A percentile compares a stretch with the other conserved stretches of the same genome.
Evolutionary conservation across 35 echinoderm and acorn worm genomes (phyloP).

Genomic region (Apostichopus californicus): DNA sequence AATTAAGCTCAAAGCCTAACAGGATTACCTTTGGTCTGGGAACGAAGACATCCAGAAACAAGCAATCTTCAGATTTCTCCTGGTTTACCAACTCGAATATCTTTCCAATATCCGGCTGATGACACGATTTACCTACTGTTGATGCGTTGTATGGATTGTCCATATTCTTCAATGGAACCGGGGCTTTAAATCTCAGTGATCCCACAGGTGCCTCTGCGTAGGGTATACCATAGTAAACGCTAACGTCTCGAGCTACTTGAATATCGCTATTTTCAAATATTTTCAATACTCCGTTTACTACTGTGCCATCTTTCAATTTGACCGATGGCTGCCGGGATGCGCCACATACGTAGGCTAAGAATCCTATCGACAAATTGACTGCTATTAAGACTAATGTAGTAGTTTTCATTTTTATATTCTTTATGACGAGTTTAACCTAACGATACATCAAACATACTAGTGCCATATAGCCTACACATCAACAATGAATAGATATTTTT

Average conservation of each 20-base stretch:
- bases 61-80: slow-evolving; percentile 52
- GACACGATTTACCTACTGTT: slow-evolving; percentile 16
- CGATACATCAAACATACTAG: too few species aligned
- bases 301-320: slow-evolving; percentile 7
- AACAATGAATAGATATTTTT: too few species aligned
- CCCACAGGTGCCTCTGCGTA: slow-evolving; percentile 47
- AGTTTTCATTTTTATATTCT: background rate
- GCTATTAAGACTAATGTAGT: background rate
- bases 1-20: too few species aligned
- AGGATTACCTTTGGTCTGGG: slow-evolving; percentile 20
- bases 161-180: slow-evolving; percentile 12
- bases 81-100: background rate
- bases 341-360: background rate
- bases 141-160: slow-evolving; percentile 35
- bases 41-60: slow-evolving; percentile 54
- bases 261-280: background rate
- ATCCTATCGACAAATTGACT: background rate
- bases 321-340: background rate
- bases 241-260: background rate
- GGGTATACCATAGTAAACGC: slow-evolving; percentile 51
- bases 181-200: slow-evolving; percentile 26
- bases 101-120: background rate
- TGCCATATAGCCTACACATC: too few species aligned
- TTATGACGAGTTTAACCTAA: too few species aligned
- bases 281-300: background rate